These are phyloP conservation scores for Stratiolaelaps scimitus DNA, from an alignment of 1,140 invertebrate genomes.

Conservation along the genomic window DNA sequence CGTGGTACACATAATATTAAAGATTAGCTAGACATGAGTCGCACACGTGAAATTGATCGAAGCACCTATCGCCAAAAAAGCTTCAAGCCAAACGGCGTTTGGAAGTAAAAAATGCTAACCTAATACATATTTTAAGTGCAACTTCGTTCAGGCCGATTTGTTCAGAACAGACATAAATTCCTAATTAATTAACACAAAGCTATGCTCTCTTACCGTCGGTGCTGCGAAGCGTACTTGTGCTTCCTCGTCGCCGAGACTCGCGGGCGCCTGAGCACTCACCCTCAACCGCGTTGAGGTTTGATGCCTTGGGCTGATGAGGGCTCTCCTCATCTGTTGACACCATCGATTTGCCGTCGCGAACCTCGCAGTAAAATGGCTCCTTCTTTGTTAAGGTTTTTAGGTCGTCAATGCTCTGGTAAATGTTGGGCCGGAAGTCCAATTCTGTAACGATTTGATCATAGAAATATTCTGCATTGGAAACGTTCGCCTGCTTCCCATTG, in stretches of 20 bases:
- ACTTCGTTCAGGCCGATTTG: not conserved
- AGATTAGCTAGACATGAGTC: too few relatives aligned
- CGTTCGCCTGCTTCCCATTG: too few relatives aligned
- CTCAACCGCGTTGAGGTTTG: not conserved
- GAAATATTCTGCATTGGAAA: too few relatives aligned
- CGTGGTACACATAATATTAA: too few relatives aligned
- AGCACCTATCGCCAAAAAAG: too few relatives aligned
- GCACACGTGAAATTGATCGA: too few relatives aligned
- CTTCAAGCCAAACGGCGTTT: too few relatives aligned
- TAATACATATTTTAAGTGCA: too few relatives aligned
- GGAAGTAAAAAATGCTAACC: too few relatives aligned
- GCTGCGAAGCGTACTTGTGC: constrained; percentile 18
- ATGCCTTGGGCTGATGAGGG: not conserved
- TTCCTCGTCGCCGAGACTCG: not conserved
- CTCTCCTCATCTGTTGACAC: too few relatives aligned
- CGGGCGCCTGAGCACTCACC: too few relatives aligned
- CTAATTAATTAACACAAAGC: not conserved
- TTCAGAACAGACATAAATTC: not conserved
- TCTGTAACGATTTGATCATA: too few relatives aligned
- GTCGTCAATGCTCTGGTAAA: constrained; percentile 66
- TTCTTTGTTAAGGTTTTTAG: constrained; percentile 47
- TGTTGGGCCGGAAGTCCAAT: constrained; percentile 41
- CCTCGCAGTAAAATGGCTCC: constrained; percentile 81
- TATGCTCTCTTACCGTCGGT: constrained; percentile 15
- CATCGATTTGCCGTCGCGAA: constrained; percentile 38